Percentiles rank a stretch among this genome's conserved stretches.
phyloP scores from a whole-genome alignment of 2,797 vertebrate species.

The Tapirus indicus region DNA sequence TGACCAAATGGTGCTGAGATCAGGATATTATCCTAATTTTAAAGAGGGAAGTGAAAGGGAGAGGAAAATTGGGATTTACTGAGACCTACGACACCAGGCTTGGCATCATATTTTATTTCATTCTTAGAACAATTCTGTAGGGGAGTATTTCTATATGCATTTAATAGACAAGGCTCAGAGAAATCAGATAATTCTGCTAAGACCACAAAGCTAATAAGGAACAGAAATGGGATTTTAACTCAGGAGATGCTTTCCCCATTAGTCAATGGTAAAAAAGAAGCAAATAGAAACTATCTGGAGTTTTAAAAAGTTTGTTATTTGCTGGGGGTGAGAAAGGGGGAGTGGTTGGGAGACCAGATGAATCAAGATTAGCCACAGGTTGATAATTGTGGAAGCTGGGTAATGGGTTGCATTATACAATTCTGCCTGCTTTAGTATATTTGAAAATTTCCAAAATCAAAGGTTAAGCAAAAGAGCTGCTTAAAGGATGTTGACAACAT shows the following conservation, averaged over 20 bases:
- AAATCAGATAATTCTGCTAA: slow-evolving; percentile 46
- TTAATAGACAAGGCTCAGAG: slow-evolving; percentile 29
- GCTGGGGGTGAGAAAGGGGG: not conserved
- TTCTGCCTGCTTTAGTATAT: not conserved
- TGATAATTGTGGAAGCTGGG: not conserved
- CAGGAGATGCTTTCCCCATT: slow-evolving; percentile 19
- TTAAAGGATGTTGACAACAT: not conserved
- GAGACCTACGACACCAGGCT: not conserved
- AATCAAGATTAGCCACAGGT: not conserved
- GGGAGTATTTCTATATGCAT: not conserved
- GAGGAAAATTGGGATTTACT: slow-evolving; percentile 50
- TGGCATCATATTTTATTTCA: slow-evolving; percentile 22
- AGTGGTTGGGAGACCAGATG: not conserved
- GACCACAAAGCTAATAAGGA: not conserved
- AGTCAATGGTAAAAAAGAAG: not conserved
- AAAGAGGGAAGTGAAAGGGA: slow-evolving; percentile 1
- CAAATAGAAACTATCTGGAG: not conserved
- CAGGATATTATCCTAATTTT: slow-evolving; percentile 20
- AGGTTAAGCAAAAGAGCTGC: slow-evolving; percentile 42
- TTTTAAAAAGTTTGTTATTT: slow-evolving; percentile 26
- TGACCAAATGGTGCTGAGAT: slow-evolving; percentile 6
- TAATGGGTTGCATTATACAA: not conserved
- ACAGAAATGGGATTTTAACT: slow-evolving; percentile 31
- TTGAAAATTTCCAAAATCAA: slow-evolving; percentile 52
- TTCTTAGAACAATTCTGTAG: slow-evolving; percentile 30